These are phyloP conservation scores for Amphipyra berbera DNA, from an alignment of 2,888 invertebrate species.

Conservation along the genomic window DNA sequence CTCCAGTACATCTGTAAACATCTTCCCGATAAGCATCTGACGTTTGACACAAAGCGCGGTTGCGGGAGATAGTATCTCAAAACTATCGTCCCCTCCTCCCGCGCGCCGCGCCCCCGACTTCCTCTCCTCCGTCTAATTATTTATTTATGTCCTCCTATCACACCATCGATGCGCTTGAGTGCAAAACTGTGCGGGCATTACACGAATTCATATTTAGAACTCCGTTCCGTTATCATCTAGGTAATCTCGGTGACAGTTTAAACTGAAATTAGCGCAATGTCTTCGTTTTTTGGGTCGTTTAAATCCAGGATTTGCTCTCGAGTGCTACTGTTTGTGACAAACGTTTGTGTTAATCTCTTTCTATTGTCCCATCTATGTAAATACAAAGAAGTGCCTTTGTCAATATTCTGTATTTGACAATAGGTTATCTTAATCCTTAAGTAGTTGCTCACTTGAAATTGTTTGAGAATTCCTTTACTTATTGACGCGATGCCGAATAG, in stretches of 20 bases:
- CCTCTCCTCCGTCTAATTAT: conserved; percentile 87
- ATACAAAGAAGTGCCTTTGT: conserved; percentile 56
- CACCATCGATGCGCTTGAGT: conserved; percentile 86
- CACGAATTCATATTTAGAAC: conserved; percentile 85
- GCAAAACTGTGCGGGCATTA: conserved; percentile 80
- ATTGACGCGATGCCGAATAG: background rate
- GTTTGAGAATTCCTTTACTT: conserved; percentile 9
- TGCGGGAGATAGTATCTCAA: conserved; percentile 85
- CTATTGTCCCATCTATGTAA: conserved; percentile 59
- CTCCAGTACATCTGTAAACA: conserved; percentile 89
- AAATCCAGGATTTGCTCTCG: conserved; percentile 38
- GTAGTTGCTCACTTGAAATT: conserved; percentile 21
- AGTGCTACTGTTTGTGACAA: conserved; percentile 58
- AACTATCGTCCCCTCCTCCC: conserved; percentile 80
- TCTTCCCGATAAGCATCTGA: conserved; percentile 87
- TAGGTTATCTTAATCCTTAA: conserved; percentile 48
- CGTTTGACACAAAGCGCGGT: conserved; percentile 90
- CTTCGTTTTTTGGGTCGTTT: conserved; percentile 46
- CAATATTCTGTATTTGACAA: conserved; percentile 55
- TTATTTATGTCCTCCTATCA: conserved; percentile 88
- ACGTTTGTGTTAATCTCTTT: conserved; percentile 46
- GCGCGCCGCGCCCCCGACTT: conserved; percentile 72
- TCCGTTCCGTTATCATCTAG: conserved; percentile 80
- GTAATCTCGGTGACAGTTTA: conserved; percentile 79
- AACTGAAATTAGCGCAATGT: conserved; percentile 70